Base-by-base conservation (phyloP, 2,113 vertebrate genomes). In the Pavo muticus region DNA sequence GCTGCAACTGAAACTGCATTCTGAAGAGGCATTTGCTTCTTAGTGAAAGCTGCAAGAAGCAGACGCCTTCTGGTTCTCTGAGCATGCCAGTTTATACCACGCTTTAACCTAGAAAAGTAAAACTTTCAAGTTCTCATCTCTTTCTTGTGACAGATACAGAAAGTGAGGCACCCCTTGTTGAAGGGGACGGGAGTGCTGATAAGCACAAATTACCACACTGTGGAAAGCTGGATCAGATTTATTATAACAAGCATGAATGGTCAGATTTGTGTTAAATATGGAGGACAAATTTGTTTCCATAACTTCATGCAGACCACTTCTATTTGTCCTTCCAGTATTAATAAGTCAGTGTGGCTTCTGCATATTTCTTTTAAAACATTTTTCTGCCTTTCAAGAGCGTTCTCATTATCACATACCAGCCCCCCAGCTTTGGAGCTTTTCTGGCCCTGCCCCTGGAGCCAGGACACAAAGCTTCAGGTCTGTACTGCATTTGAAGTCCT, bases 21-120 rank as follows among this genome's bases (percentile, higher is more conserved):
- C 80, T 73, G 64, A 91, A 77, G 69, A 87, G 32, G 56, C 76
- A 93, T 78, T 47, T 88, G 65, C 72, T 86, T 21, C 81, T 60
- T 88, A 72, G 9, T 47, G 77, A 78, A 88, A 93, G 80, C 65
- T 94, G 73, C 52, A 84, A 78, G 73, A 23, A 86, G 65, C 65
- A 88, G 65, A 86, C 93, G 92, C 86, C 59, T 93, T 76, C 47
- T 84, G 42, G 7, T 84, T 52, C 80, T 88, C 37, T 48, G 61
- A 88, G 39, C 35, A 10, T 21, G 35, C 9, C 78, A 69, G 84
- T 95, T 89, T 88, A 39, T 52, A 47, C 56, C 47, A 54, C 37
- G 80, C 65, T 95, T 92, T 93, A 65, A 89, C 77, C 52, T 57
- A 75, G 47, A 81, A 37, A 25, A 78, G 47, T 60, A 30, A 16